Percentiles rank a stretch among this genome's conserved stretches.
Conservation (phyloP, 1,140 invertebrate species). For the Plutomurus gul region DNA sequence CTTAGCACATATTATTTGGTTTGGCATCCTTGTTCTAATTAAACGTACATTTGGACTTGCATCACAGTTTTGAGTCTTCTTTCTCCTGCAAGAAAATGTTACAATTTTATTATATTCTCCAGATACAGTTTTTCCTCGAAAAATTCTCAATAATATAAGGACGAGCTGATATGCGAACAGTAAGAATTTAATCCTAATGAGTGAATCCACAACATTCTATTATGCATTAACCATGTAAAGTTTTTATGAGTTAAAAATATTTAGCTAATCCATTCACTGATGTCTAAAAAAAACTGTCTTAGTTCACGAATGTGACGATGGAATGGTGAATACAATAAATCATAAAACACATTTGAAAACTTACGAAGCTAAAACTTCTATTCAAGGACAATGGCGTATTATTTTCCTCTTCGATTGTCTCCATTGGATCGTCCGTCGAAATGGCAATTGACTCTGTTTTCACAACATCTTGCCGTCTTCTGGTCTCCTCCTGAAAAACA, state of each 20-base stretch:
- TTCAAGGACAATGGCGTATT: slow-evolving; percentile 53
- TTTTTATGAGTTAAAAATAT: too few relatives aligned
- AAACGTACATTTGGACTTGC: not conserved
- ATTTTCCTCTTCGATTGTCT: slow-evolving; percentile 55
- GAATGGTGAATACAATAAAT: too few relatives aligned
- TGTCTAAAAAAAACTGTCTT: too few relatives aligned
- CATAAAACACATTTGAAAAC: not conserved
- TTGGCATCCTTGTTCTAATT: slow-evolving; percentile 10
- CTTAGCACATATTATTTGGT: not conserved
- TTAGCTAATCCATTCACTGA: too few relatives aligned
- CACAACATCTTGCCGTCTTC: slow-evolving; percentile 42
- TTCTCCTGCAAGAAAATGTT: slow-evolving; percentile 45
- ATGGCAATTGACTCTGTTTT: slow-evolving; percentile 52
- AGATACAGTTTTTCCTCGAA: not conserved
- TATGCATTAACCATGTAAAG: too few relatives aligned
- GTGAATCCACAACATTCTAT: too few relatives aligned
- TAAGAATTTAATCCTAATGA: too few relatives aligned
- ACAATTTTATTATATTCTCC: not conserved
- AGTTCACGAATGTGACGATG: too few relatives aligned
- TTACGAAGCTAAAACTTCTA: slow-evolving; percentile 55
- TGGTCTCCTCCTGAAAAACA: slow-evolving; percentile 47
- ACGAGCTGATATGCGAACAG: not conserved
- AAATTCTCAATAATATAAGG: not conserved
- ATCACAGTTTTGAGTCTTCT: slow-evolving; percentile 54
- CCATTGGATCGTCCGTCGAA: slow-evolving; percentile 54